These are phyloP conservation scores for Ceratina australensis DNA, from an alignment of 1,140 invertebrate genomes.

Conservation along the genomic window DNA sequence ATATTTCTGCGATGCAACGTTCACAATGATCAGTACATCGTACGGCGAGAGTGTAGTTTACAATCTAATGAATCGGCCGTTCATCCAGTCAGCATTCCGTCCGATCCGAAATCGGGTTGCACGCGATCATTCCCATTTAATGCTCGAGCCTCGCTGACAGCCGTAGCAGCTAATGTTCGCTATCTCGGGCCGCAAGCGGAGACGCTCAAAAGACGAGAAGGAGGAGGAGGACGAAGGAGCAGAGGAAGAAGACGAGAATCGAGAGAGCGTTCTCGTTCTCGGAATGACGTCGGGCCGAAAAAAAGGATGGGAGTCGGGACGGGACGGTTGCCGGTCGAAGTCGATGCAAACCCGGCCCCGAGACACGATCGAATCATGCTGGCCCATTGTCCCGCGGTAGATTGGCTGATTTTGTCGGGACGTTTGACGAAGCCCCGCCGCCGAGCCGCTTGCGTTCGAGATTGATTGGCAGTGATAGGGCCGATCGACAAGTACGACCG, in stretches of 20 bases:
- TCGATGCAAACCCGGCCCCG: slow-evolving; percentile 55
- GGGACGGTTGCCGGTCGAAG: slow-evolving; percentile 9
- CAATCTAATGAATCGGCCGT: not conserved
- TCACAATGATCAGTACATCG: no score
- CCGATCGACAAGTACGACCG: slow-evolving; percentile 69
- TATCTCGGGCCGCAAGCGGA: not conserved
- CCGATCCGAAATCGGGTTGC: not conserved
- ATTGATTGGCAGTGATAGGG: slow-evolving; percentile 75
- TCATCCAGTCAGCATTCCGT: not conserved
- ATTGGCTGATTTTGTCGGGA: slow-evolving; percentile 66
- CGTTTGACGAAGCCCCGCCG: slow-evolving; percentile 64
- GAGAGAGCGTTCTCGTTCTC: slow-evolving; percentile 50
- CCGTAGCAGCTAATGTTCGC: slow-evolving; percentile 17
- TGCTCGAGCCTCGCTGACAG: not conserved
- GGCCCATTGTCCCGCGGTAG: slow-evolving; percentile 69
- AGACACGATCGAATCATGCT: slow-evolving; percentile 69
- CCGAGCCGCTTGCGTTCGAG: slow-evolving; percentile 56
- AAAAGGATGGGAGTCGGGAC: slow-evolving; percentile 35
- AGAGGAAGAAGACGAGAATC: not conserved
- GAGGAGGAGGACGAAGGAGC: no score
- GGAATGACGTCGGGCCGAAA: slow-evolving; percentile 44
- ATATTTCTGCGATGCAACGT: no score
- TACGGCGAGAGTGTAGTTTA: no score
- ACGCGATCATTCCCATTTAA: slow-evolving; percentile 26
- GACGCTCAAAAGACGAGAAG: slow-evolving; percentile 27